Evolutionary conservation across 2,797 vertebrate genomes (phyloP).

Genomic region (Pteropus rufus): DNA sequence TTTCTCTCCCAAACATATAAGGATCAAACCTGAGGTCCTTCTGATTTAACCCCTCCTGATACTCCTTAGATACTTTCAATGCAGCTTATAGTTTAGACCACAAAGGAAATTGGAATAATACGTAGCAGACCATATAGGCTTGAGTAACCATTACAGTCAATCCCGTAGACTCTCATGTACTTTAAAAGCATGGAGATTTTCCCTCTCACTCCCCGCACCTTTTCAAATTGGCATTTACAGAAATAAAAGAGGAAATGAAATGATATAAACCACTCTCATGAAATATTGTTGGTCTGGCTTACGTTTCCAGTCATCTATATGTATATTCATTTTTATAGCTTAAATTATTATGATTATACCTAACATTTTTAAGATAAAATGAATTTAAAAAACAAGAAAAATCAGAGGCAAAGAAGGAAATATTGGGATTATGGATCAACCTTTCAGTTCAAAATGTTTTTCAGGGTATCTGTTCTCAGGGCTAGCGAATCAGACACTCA

Average conservation of each 20-base stretch:
- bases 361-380: conserved; percentile 54
- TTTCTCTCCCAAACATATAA: not conserved
- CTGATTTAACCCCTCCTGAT: not conserved
- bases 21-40: not conserved
- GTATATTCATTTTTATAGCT: conserved; percentile 22
- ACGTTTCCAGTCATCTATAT: conserved; percentile 53
- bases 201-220: not conserved
- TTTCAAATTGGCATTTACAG: conserved; percentile 62
- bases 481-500: not conserved
- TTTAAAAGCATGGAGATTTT: conserved; percentile 53
- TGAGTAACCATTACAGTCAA: not conserved
- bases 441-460: not conserved
- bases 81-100: not conserved
- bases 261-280: conserved; percentile 45
- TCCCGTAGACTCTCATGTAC: not conserved
- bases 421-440: not conserved
- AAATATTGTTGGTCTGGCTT: conserved; percentile 62
- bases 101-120: conserved; percentile 11
- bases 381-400: conserved; percentile 10
- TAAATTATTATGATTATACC: conserved; percentile 60
- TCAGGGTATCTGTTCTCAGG: not conserved
- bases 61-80: not conserved
- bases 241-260: conserved; percentile 68
- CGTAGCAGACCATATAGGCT: not conserved
- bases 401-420: not conserved